phyloP scores from a whole-genome alignment of 2,888 invertebrate species.

The Tetranychus truncatus region DNA sequence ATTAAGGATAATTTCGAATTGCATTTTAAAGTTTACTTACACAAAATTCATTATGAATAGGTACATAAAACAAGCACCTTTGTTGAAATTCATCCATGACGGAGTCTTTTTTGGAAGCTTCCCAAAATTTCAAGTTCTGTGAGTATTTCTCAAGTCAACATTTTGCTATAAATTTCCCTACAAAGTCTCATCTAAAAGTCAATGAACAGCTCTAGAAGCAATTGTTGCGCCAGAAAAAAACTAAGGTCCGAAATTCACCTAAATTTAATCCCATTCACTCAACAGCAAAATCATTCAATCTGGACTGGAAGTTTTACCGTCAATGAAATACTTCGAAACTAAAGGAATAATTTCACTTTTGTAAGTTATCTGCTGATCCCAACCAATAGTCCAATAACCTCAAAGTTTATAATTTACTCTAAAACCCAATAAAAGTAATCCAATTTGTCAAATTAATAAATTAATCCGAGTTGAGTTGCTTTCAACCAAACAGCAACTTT shows the following conservation, averaged over 20 bases:
- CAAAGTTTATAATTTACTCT: too few relatives aligned
- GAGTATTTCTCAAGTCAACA: slow-evolving; percentile 16
- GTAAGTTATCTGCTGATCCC: slow-evolving; percentile 17
- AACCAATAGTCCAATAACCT: too few relatives aligned
- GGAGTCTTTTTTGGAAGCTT: slow-evolving; percentile 23
- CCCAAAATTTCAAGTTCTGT: slow-evolving; percentile 24
- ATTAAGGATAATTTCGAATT: background rate
- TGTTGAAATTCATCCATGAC: slow-evolving; percentile 21
- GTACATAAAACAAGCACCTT: slow-evolving; percentile 25
- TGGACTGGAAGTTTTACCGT: slow-evolving; percentile 23
- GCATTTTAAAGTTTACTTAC: background rate
- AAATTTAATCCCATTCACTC: too few relatives aligned
- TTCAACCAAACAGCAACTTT: background rate
- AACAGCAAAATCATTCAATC: slow-evolving; percentile 24
- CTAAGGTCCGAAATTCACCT: too few relatives aligned
- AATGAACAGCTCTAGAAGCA: too few relatives aligned
- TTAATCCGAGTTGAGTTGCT: background rate
- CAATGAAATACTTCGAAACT: slow-evolving; percentile 20
- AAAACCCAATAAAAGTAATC: too few relatives aligned
- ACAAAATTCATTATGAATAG: slow-evolving; percentile 15
- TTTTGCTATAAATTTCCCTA: too few relatives aligned
- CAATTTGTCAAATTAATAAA: too few relatives aligned
- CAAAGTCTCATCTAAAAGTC: too few relatives aligned
- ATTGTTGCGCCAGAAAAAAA: too few relatives aligned
- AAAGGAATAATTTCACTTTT: slow-evolving; percentile 25